Evolutionary conservation across 2,888 invertebrate genomes (phyloP).

Genomic region (Caenorhabditis auriculariae): DNA sequence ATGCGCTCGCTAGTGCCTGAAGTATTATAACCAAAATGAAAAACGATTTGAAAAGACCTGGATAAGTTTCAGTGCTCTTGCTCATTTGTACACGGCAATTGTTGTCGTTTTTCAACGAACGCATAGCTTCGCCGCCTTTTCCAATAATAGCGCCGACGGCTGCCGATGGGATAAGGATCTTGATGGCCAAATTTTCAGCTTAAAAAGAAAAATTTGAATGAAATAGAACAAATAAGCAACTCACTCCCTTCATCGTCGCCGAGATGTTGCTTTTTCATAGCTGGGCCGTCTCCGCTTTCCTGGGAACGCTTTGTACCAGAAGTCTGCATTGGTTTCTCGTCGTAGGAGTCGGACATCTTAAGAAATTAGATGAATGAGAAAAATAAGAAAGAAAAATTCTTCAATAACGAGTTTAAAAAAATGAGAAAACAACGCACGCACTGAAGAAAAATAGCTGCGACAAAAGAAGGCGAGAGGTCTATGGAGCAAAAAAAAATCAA

Average conservation of each 20-base stretch:
- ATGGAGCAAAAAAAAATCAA: too few relatives aligned
- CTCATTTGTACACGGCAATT: conserved; percentile 98
- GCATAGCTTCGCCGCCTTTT: conserved; percentile 97
- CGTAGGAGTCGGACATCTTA: too few relatives aligned
- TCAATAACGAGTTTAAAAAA: not conserved
- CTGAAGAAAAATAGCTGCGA: too few relatives aligned
- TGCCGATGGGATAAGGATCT: conserved; percentile 70
- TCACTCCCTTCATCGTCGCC: conserved; percentile 26
- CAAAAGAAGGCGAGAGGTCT: too few relatives aligned
- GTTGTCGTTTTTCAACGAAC: conserved; percentile 93
- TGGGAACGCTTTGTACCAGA: conserved; percentile 50
- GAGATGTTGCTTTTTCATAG: conserved; percentile 55
- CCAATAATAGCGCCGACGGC: conserved; percentile 97
- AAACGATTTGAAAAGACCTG: conserved; percentile 72
- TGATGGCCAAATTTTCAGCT: conserved; percentile 49
- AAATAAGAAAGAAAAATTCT: not conserved
- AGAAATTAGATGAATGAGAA: not conserved
- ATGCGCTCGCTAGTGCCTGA: conserved; percentile 82
- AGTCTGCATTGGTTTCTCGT: conserved; percentile 11
- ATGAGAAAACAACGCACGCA: not conserved
- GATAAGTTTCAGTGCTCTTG: conserved; percentile 96
- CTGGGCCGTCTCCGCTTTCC: conserved; percentile 51
- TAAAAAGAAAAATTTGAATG: not conserved
- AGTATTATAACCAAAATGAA: conserved; percentile 6
- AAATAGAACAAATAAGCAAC: not conserved